phyloP scores from a whole-genome alignment of 2,797 vertebrate species.

The Ammospiza maritima region DNA sequence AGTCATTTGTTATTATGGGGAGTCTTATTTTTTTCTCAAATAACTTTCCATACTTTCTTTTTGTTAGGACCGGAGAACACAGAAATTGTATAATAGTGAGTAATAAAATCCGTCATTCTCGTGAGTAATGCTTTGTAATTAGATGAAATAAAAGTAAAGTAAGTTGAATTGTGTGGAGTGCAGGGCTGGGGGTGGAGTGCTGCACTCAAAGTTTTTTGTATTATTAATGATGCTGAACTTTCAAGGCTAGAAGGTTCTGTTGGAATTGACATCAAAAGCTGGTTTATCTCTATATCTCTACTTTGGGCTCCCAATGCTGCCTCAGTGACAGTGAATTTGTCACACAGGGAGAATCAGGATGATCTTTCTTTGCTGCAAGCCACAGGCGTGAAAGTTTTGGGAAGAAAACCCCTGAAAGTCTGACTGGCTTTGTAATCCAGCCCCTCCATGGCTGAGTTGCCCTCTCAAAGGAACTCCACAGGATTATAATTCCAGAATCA shows the following conservation, averaged over 20 bases:
- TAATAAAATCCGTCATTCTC: conserved; percentile 59
- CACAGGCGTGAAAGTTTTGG: not conserved
- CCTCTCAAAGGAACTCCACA: not conserved
- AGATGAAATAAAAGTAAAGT: conserved; percentile 55
- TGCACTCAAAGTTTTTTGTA: not conserved
- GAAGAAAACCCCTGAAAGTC: not conserved
- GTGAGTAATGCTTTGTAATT: conserved; percentile 69
- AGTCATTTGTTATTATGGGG: conserved; percentile 12
- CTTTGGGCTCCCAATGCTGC: not conserved
- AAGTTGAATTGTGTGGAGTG: conserved; percentile 38
- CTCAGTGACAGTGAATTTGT: not conserved
- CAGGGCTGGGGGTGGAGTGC: conserved; percentile 42
- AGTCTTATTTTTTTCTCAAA: not conserved
- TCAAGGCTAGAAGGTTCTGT: not conserved
- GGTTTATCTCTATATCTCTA: not conserved
- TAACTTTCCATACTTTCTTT: conserved; percentile 13
- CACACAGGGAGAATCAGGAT: not conserved
- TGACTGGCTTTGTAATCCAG: not conserved
- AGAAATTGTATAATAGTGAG: conserved; percentile 60
- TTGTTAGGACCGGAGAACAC: not conserved
- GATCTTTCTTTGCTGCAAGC: not conserved
- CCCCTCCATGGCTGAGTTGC: not conserved
- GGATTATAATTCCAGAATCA: not conserved
- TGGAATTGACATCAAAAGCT: conserved; percentile 8
- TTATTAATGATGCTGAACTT: conserved; percentile 50